Conservation (phyloP, 2,113 vertebrate species). For the Neogale vison region DNA sequence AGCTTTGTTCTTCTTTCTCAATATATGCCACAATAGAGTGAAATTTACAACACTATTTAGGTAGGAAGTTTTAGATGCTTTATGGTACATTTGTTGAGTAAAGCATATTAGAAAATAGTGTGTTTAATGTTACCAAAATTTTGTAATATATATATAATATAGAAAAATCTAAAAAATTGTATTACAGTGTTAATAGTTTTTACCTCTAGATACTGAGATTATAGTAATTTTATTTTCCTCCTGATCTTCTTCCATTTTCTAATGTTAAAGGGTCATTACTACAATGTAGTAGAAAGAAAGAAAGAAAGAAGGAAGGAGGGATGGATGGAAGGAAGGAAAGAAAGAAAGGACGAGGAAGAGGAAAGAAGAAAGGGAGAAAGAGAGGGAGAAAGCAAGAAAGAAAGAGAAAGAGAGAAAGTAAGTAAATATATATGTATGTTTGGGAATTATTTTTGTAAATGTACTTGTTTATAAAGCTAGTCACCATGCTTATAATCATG, state of each 20-base stretch:
- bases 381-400: too few species aligned
- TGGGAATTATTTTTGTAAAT: not conserved
- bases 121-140: not conserved
- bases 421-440: not conserved
- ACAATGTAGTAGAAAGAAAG: not conserved
- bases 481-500: not conserved
- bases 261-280: not conserved
- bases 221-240: slow-evolving; percentile 18
- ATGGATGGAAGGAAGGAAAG: too few species aligned
- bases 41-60: not conserved
- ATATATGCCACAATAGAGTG: not conserved
- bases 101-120: not conserved
- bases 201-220: not conserved
- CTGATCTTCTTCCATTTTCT: not conserved
- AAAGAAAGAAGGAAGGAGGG: not conserved
- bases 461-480: not conserved
- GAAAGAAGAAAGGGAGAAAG: not conserved
- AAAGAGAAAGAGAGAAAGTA: not conserved
- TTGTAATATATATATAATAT: not conserved
- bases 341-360: rapidly evolving
- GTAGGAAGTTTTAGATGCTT: not conserved
- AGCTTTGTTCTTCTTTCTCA: not conserved
- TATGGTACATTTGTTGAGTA: not conserved
- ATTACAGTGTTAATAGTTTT: not conserved
- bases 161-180: not conserved